Conservation (phyloP, 1,140 invertebrate species). For the Danaus plexippus region DNA sequence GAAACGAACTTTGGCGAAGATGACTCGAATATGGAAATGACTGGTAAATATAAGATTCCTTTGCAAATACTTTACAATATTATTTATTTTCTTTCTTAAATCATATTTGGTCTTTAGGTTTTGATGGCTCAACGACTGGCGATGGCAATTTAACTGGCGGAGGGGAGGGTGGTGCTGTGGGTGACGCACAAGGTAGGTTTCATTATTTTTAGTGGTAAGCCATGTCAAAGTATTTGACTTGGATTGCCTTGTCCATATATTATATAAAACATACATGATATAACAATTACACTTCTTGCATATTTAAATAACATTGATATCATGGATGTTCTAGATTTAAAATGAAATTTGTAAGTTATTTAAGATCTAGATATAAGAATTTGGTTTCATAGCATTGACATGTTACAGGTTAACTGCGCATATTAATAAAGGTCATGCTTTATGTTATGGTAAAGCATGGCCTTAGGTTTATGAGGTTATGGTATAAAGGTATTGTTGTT, state of each 20-base stretch:
- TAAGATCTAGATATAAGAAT: conserved; percentile 34
- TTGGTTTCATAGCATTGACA: conserved; percentile 24
- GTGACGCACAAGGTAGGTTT: conserved; percentile 73
- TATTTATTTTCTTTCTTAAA: background rate
- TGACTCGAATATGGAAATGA: conserved; percentile 72
- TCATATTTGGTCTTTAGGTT: conserved; percentile 40
- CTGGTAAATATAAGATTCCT: conserved; percentile 49
- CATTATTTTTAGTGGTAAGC: conserved; percentile 28
- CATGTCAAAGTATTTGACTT: conserved; percentile 22
- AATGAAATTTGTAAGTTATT: conserved; percentile 68
- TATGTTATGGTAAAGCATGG: conserved; percentile 9
- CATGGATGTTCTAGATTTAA: conserved; percentile 33
- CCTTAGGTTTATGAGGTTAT: conserved; percentile 7
- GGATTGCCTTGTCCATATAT: conserved; percentile 16
- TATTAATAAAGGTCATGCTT: conserved; percentile 10
- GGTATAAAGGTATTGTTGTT: conserved; percentile 9
- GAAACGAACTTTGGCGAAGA: conserved; percentile 72
- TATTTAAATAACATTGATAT: background rate
- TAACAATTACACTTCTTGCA: background rate
- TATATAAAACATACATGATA: conserved; percentile 25
- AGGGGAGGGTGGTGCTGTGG: conserved; percentile 69
- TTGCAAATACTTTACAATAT: background rate
- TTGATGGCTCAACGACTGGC: conserved; percentile 68
- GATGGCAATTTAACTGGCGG: conserved; percentile 67
- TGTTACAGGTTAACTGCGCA: conserved; percentile 25